phyloP scores from a whole-genome alignment of 2,113 vertebrate species.

The Columba janthina region DNA sequence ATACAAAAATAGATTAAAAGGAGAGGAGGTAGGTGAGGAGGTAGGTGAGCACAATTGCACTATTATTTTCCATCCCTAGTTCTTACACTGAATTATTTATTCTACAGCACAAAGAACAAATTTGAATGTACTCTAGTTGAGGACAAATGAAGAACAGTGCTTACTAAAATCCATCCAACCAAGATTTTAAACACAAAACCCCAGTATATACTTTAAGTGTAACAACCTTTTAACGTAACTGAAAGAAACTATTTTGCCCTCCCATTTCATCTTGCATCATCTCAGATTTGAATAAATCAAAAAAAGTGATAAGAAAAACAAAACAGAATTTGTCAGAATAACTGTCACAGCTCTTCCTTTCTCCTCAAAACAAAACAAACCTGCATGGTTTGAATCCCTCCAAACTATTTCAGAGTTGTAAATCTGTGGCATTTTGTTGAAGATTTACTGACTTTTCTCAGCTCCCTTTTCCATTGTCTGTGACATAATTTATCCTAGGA shows the following conservation, averaged over 20 bases:
- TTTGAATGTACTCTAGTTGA: neutral
- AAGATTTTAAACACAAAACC: neutral
- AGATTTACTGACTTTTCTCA: neutral
- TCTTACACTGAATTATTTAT: neutral
- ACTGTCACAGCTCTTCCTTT: neutral
- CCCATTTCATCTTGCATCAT: neutral
- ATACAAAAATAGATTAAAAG: neutral
- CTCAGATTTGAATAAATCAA: neutral
- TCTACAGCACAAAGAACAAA: neutral
- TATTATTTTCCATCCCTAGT: neutral
- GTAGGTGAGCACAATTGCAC: neutral
- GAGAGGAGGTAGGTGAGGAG: rapidly evolving
- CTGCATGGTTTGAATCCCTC: neutral
- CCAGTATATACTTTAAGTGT: neutral
- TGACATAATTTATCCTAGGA: neutral
- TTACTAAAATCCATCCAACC: neutral
- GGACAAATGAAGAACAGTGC: neutral
- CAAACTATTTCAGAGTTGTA: neutral
- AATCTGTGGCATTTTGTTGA: neutral
- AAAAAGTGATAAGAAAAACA: neutral
- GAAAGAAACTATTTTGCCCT: neutral
- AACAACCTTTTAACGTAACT: neutral
- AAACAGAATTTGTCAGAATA: neutral
- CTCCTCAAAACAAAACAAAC: neutral
- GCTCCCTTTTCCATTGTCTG: neutral